A percentile compares a stretch with the other conserved stretches of the same genome.
phyloP scores from a whole-genome alignment of 2,113 vertebrate species.

The Lophura nycthemera region DNA sequence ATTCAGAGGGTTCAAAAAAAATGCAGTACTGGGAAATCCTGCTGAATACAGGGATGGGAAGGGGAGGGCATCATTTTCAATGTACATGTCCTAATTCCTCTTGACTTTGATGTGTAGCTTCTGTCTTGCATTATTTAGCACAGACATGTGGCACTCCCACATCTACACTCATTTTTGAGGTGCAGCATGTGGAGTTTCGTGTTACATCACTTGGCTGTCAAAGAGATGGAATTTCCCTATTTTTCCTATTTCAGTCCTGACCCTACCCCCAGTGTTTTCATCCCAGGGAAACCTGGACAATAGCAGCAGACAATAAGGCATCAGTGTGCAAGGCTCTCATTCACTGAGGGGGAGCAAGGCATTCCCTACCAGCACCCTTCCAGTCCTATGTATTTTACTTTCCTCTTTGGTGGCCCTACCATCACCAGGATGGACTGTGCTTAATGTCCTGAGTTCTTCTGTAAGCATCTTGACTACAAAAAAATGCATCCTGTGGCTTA shows the following conservation, averaged over 20 bases:
- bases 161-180: not conserved
- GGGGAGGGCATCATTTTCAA: not conserved
- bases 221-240: not conserved
- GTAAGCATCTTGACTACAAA: not conserved
- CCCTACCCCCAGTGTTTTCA: not conserved
- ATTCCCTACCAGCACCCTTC: not conserved
- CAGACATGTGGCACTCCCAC: not conserved
- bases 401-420: not conserved
- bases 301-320: not conserved
- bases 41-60: not conserved
- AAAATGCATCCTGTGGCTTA: not conserved
- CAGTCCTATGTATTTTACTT: not conserved
- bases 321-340: not conserved
- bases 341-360: not conserved
- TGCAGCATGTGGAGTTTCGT: not conserved
- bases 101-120: constrained; percentile 52
- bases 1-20: constrained; percentile 28
- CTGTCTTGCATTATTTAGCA: not conserved
- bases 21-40: not conserved
- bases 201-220: not conserved
- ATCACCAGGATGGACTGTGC: not conserved
- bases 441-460: not conserved
- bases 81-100: not conserved
- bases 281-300: not conserved
- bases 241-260: not conserved